Base-by-base conservation (phyloP, 2,888 invertebrate species). In the Cataglyphis livida region DNA sequence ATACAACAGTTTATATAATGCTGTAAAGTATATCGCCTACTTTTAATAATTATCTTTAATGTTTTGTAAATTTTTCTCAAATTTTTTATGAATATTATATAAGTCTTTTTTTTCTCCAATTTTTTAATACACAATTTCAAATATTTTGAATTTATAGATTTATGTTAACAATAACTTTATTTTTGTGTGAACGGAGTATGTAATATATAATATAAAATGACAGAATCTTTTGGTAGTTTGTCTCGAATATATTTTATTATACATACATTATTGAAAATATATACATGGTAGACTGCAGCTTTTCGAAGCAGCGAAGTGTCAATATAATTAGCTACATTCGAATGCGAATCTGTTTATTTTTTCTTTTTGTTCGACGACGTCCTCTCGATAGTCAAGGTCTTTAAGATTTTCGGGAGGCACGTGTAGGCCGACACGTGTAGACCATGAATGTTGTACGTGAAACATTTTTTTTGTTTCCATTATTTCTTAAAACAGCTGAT, bases 231-330 rank as follows among this genome's bases (percentile, higher is more conserved):
- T 44, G 59, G 28, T 66, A 21, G 57, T 87, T 76, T 90, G 83
- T 91, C 88, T 91, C 89, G 90, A 91, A 91, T 91, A 91, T 90
- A 90, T 86, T 92, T 94, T 94, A 94, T 93, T 93, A 91, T 94
- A 94, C 94, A 94, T 93, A 94, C 93, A 93, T 93, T 94, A 93
- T 94, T 94, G 94, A 94, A 94, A 94, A 94, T 94, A 94, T 94
- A 94, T 94, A 94, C 94, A 94, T 93, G 93, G 93, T 93, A 94
- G 93, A 94, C 93, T 93, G 93, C 93, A 92, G 93, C 92, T 94
- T 92, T 88, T 93, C 91, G 91, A 93, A 94, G 93, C 94, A 93
- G 93, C 92, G 91, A 93, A 93, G 91, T 93, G 88, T 92, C 92
- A 91, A 91, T 90, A 90, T 84, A 89, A 90, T 89, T 88, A 89